phyloP scores from a whole-genome alignment of 1,140 invertebrate genomes.

The Araneus ventricosus region DNA sequence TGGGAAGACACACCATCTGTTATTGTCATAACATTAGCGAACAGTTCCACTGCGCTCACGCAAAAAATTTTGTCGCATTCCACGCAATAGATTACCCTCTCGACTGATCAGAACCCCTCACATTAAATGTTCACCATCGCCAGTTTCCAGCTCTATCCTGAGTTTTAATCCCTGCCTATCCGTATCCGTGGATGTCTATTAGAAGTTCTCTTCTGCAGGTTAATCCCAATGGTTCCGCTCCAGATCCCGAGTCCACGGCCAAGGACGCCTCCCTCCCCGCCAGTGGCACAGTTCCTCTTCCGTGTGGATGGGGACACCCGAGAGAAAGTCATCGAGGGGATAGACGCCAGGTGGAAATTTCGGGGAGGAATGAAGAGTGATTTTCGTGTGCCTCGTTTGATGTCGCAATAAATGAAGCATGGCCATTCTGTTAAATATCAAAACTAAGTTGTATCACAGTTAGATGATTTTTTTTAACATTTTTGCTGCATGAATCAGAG shows the following conservation, averaged over 20 bases:
- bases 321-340: not conserved
- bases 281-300: conserved; percentile 22
- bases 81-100: not conserved
- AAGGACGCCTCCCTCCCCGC: not conserved
- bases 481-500: too few relatives aligned
- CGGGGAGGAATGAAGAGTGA: too few relatives aligned
- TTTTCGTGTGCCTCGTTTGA: not conserved
- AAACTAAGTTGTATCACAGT: too few relatives aligned
- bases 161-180: not conserved
- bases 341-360: not conserved
- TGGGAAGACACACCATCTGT: too few relatives aligned
- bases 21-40: too few relatives aligned
- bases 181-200: not conserved
- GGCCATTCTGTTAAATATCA: too few relatives aligned
- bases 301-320: not conserved
- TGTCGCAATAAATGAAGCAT: too few relatives aligned
- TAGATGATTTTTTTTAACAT: too few relatives aligned
- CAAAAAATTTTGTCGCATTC: too few relatives aligned
- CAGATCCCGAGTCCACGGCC: not conserved
- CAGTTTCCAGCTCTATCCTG: not conserved
- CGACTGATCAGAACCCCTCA: not conserved
- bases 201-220: not conserved
- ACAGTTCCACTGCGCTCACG: too few relatives aligned
- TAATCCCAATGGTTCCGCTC: not conserved
- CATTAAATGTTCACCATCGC: not conserved